A percentile compares a stretch with the other conserved stretches of the same genome.
Conservation (phyloP, 35 echinoderm and acorn worm genomes). For the Nesometra sesokonis region DNA sequence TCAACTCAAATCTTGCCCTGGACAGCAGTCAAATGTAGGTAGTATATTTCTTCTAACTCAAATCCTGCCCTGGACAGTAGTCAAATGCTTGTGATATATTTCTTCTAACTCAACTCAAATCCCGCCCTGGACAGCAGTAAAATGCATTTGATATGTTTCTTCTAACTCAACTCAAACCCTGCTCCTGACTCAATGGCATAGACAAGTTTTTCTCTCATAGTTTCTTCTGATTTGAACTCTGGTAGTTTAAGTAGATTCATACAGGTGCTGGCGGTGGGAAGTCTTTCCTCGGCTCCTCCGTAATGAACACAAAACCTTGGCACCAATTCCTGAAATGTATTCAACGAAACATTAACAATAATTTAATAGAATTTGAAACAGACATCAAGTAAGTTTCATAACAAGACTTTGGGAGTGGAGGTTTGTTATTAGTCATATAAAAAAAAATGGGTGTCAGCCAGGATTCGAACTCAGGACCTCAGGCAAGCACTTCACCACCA, state of each 20-base stretch:
- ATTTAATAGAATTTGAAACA: too few relatives aligned
- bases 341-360: background rate
- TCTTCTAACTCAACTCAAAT: constrained; percentile 74
- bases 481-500: too few relatives aligned
- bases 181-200: constrained; percentile 90
- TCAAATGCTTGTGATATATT: too few relatives aligned
- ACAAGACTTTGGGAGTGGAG: too few relatives aligned
- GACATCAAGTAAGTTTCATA: too few relatives aligned
- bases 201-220: constrained; percentile 52
- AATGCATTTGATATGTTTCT: too few relatives aligned
- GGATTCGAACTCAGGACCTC: too few relatives aligned
- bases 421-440: too few relatives aligned
- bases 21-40: constrained; percentile 64
- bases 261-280: constrained; percentile 86
- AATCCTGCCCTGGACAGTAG: too few relatives aligned
- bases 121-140: too few relatives aligned
- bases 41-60: constrained; percentile 49
- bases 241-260: constrained; percentile 97
- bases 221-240: constrained; percentile 62
- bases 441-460: too few relatives aligned
- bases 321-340: constrained; percentile 49
- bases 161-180: constrained; percentile 88
- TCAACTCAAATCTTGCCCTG: constrained; percentile 86
- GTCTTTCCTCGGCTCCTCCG: constrained; percentile 55
- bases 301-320: constrained; percentile 86